Evolutionary conservation across 2,113 vertebrate genomes (phyloP).

Genomic region (Ammodytes dubius): DNA sequence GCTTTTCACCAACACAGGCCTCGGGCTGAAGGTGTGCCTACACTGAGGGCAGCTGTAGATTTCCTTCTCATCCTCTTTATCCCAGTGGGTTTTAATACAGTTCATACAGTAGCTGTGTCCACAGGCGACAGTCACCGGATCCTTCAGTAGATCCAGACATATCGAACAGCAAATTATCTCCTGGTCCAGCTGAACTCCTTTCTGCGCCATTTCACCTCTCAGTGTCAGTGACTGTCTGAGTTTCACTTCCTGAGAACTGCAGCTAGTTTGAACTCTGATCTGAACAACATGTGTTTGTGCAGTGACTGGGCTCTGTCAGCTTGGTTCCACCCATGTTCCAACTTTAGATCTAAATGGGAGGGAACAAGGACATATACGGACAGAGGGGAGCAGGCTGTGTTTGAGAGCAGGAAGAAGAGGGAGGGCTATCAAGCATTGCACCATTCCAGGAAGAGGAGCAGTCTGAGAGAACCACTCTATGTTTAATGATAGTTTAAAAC

Average conservation of each 20-base stretch:
- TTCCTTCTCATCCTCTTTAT: background rate
- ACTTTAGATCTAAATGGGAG: slow-evolving; percentile 12
- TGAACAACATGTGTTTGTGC: background rate
- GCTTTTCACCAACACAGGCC: slow-evolving; percentile 19
- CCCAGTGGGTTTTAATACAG: slow-evolving; percentile 12
- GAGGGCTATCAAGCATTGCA: background rate
- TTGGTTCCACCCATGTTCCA: background rate
- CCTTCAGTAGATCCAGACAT: slow-evolving; percentile 3
- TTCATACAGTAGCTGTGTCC: background rate
- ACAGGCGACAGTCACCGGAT: background rate
- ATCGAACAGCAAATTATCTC: background rate
- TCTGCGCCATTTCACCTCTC: background rate
- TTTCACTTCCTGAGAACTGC: background rate
- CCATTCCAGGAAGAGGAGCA: background rate
- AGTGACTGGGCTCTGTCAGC: background rate
- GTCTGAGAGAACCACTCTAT: background rate
- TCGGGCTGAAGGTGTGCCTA: background rate
- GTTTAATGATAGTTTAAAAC: too few species aligned
- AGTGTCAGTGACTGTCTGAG: background rate
- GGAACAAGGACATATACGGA: background rate
- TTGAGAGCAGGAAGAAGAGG: slow-evolving; percentile 5
- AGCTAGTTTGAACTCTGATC: background rate
- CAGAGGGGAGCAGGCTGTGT: background rate
- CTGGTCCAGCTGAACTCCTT: background rate
- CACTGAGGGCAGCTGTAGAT: slow-evolving; percentile 31